Base-by-base conservation (phyloP, 2,797 vertebrate genomes). In the Phoebastria nigripes region DNA sequence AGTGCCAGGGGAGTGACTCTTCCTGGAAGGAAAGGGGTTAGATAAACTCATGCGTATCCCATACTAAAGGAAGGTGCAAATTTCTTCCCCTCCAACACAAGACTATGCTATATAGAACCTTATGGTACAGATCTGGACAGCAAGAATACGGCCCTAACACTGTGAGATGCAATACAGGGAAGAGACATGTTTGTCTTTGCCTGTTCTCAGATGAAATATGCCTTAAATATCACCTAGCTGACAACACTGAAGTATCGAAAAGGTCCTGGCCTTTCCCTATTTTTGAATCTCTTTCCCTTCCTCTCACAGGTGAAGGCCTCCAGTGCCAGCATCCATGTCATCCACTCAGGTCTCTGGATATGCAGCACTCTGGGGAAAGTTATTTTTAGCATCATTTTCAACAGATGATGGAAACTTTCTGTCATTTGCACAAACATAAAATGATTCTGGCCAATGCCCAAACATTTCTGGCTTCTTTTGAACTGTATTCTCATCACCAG, bases 371-470 rank as follows among this genome's bases (percentile, higher is more conserved):
- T 5, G 18, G 33, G 74, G n/a, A 88, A 92, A 90, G 44, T 63
- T 94, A 97, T 95, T 95, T 95, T 96, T 92, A 93, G 81, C 42
- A 61, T 77, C 10, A 61, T 93, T 95, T 93, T 91, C 66, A 95
- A 56, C 69, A 94, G 87, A 72, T 89, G 91, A 93, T 93, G 93
- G 96, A 94, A 97, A 82, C 54, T 83, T 71, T 88, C 83, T 82
- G 70, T 78, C 18, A 6, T 61, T 94, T 90, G 54, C 29, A 92
- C 83, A 84, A 89, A 77, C 49, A 87, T 49, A 80, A 81, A 67
- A 70, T 52, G 0, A 4, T 82, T 77, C 83, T 94, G 96, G 88
- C 66, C 92, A 71, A 69, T 54, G 39, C 35, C 80, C 81, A 87
- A 35, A 44, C 0, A 15, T 74, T 87, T 41, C 63, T 89, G 77